A percentile compares a stretch with the other conserved stretches of the same genome.
These are phyloP conservation scores for Cirrhinus molitorella DNA, from an alignment of 2,797 vertebrate species.

Conservation along the genomic window DNA sequence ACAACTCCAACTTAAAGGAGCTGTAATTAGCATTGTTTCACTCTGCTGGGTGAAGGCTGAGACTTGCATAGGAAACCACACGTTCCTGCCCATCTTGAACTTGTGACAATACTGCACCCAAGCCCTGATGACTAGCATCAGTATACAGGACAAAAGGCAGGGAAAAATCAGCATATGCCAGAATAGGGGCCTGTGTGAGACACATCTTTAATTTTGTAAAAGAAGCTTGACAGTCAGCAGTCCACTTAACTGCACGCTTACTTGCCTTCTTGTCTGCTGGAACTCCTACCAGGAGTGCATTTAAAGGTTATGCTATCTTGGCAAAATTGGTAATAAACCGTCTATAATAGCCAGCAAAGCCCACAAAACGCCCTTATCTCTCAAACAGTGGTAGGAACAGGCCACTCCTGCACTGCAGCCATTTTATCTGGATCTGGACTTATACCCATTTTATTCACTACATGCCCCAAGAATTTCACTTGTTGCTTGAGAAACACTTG, in stretches of 20 bases:
- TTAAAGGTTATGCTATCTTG: background rate
- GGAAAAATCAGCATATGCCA: background rate
- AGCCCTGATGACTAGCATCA: constrained; percentile 20
- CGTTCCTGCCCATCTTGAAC: background rate
- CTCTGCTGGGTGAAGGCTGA: background rate
- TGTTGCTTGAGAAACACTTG: constrained; percentile 21
- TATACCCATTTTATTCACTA: background rate
- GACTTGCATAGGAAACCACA: constrained; percentile 36
- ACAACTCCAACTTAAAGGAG: constrained; percentile 38
- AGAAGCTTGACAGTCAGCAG: background rate
- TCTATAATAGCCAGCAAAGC: background rate
- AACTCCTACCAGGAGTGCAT: background rate
- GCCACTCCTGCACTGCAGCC: background rate
- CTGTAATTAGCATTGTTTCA: constrained; percentile 33
- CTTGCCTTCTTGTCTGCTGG: background rate
- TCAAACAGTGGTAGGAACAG: background rate
- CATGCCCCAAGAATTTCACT: constrained; percentile 37
- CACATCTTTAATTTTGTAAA: background rate
- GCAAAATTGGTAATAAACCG: background rate
- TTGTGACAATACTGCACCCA: constrained; percentile 33
- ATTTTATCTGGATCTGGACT: constrained; percentile 30
- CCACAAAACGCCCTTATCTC: constrained; percentile 29
- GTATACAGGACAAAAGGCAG: constrained; percentile 44
- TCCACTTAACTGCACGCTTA: background rate
- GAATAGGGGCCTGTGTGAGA: background rate